Conservation (phyloP, 2,113 vertebrate species). For the Uria aalge region DNA sequence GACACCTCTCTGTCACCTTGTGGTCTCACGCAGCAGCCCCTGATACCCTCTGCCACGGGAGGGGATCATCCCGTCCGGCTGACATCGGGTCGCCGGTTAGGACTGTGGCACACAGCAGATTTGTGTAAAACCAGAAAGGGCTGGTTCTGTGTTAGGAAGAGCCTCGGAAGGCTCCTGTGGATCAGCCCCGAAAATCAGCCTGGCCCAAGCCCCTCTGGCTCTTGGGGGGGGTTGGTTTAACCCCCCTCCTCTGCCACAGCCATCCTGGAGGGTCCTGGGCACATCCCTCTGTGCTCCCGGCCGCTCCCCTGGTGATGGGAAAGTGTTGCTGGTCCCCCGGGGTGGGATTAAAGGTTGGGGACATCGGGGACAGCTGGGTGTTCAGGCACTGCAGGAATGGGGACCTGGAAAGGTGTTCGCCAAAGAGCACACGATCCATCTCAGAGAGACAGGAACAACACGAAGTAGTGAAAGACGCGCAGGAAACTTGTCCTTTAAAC, state of each 20-base stretch:
- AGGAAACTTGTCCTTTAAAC: not conserved
- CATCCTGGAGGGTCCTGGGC: fast-evolving
- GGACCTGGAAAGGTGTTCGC: not conserved
- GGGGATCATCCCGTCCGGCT: not conserved
- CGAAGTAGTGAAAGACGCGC: not conserved
- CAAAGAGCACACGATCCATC: fast-evolving
- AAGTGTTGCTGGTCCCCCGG: not conserved
- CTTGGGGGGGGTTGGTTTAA: not conserved
- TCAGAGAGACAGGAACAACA: not conserved
- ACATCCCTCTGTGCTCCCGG: not conserved
- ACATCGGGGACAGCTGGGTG: not conserved
- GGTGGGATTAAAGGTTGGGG: not conserved
- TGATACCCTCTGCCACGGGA: not conserved
- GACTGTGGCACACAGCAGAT: not conserved
- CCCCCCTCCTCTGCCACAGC: not conserved
- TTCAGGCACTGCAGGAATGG: not conserved
- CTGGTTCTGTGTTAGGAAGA: not conserved
- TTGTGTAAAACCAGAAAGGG: not conserved
- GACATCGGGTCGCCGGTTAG: not conserved
- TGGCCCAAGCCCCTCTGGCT: not conserved
- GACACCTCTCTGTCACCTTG: not conserved
- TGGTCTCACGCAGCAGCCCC: not conserved
- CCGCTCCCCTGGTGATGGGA: fast-evolving
- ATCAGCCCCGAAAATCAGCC: not conserved
- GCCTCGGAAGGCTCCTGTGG: not conserved